Evolutionary conservation across 1,140 invertebrate genomes (phyloP).

Genomic region (Cotesia chilonis): DNA sequence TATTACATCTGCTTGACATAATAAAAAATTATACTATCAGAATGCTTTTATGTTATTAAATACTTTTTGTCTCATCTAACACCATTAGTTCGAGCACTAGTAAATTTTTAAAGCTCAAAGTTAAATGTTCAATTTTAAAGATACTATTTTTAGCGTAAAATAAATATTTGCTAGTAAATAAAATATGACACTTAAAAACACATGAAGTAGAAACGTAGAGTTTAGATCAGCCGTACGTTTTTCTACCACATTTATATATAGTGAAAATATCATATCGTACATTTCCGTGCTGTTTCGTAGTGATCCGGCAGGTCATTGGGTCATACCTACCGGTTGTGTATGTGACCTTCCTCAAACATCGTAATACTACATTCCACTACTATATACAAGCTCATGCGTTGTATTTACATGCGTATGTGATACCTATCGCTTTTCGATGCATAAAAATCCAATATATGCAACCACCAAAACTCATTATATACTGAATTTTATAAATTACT

Average conservation of each 20-base stretch:
- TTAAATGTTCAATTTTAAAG: too few species aligned
- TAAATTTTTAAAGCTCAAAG: too few species aligned
- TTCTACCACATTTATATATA: neutral
- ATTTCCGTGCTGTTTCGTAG: slow-evolving; percentile 52
- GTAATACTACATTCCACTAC: slow-evolving; percentile 38
- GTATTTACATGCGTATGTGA: slow-evolving; percentile 25
- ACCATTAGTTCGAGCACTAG: too few species aligned
- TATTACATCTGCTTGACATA: too few species aligned
- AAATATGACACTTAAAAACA: neutral
- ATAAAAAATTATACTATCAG: too few species aligned
- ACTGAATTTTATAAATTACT: too few species aligned
- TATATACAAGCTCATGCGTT: neutral
- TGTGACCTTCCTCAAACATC: slow-evolving; percentile 45
- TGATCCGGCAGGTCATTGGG: slow-evolving; percentile 57
- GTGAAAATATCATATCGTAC: slow-evolving; percentile 39
- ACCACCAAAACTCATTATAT: too few species aligned
- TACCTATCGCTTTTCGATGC: slow-evolving; percentile 10
- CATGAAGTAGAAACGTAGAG: slow-evolving; percentile 9
- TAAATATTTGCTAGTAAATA: neutral
- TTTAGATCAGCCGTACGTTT: slow-evolving; percentile 12
- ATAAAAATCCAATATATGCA: neutral
- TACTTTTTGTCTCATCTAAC: too few species aligned
- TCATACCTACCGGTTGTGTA: slow-evolving; percentile 54
- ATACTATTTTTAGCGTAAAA: too few species aligned
- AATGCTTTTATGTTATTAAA: too few species aligned